Percentiles rank a stretch among this genome's conserved stretches.
Conservation (phyloP, 1,140 invertebrate genomes). For the Chrysopa pallens region DNA sequence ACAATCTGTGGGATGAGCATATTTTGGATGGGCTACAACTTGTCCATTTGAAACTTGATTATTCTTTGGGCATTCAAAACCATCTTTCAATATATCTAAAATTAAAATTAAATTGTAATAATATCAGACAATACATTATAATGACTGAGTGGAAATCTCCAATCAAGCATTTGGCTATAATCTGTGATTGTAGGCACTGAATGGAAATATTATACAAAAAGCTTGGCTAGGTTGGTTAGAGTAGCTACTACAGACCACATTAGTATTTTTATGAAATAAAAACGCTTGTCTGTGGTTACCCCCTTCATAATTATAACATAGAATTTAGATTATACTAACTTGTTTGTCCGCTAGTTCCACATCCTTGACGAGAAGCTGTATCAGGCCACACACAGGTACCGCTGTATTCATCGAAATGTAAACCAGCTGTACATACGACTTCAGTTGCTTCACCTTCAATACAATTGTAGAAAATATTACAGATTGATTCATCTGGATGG, state of each 20-base stretch:
- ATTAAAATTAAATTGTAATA: no score
- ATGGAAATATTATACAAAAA: no score
- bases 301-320: background rate
- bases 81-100: slow-evolving; percentile 50
- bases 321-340: slow-evolving; percentile 15
- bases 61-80: slow-evolving; percentile 65
- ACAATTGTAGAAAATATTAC: slow-evolving; percentile 77
- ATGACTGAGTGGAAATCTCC: no score
- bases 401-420: slow-evolving; percentile 75
- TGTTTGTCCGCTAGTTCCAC: slow-evolving; percentile 22
- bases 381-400: slow-evolving; percentile 80
- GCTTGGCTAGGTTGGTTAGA: no score
- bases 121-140: no score
- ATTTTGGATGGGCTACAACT: slow-evolving; percentile 68
- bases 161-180: no score
- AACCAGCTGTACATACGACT: slow-evolving; percentile 63
- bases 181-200: no score
- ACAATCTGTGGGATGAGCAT: slow-evolving; percentile 68
- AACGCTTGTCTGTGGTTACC: no score
- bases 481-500: slow-evolving; percentile 60
- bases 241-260: no score
- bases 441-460: slow-evolving; percentile 66
- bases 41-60: slow-evolving; percentile 47
- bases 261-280: no score
- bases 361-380: slow-evolving; percentile 54